phyloP scores from a whole-genome alignment of 2,797 vertebrate species.

The Gymnopithys bicolor region DNA sequence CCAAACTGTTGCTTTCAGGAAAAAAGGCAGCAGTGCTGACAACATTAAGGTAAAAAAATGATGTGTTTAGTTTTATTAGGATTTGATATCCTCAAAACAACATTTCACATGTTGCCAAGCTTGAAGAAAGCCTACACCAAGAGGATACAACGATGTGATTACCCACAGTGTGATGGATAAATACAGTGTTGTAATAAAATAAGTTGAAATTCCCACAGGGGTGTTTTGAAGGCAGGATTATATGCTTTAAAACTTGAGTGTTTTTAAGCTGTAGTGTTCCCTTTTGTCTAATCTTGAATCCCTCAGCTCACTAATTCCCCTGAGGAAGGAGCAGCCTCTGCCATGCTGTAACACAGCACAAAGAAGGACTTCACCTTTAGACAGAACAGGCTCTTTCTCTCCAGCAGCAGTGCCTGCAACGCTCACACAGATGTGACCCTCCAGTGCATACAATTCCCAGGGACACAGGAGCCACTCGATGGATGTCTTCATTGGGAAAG shows the following conservation, averaged over 20 bases:
- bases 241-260: background rate
- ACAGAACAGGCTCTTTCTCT: background rate
- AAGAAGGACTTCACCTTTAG: background rate
- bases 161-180: background rate
- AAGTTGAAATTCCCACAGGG: background rate
- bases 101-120: background rate
- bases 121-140: background rate
- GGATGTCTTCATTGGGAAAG: background rate
- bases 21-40: background rate
- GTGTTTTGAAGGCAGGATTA: background rate
- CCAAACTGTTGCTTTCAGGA: background rate
- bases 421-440: background rate
- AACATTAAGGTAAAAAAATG: background rate
- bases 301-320: background rate
- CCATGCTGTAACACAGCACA: background rate
- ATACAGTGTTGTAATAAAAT: background rate
- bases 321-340: background rate
- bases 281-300: background rate
- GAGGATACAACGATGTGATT: background rate
- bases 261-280: background rate
- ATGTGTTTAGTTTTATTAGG: background rate
- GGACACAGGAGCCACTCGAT: background rate
- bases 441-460: background rate
- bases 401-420: background rate
- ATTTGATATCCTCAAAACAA: background rate